phyloP scores from a whole-genome alignment of 2,797 vertebrate genomes.

The Coranthus polyacanthus region DNA sequence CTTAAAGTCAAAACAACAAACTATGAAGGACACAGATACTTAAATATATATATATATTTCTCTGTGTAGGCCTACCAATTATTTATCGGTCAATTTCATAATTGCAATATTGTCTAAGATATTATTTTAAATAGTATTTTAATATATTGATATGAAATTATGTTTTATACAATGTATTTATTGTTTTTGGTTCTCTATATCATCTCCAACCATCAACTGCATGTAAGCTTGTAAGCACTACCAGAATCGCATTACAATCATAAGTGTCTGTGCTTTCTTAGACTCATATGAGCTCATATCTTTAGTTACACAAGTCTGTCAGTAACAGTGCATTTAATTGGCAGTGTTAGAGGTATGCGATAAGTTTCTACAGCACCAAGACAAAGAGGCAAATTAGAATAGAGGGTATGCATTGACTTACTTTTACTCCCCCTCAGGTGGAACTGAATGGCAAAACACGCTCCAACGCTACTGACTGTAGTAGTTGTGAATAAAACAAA shows the following conservation, averaged over 20 bases:
- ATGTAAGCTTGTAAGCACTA: conserved; percentile 76
- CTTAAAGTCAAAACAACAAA: conserved; percentile 67
- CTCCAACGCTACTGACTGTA: no score
- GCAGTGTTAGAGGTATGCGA: conserved; percentile 57
- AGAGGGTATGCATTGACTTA: no score
- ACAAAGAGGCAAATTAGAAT: conserved; percentile 38
- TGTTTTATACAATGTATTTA: conserved; percentile 88
- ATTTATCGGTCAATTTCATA: conserved; percentile 86
- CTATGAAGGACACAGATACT: conserved; percentile 78
- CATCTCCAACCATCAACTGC: conserved; percentile 82
- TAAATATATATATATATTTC: conserved; percentile 77
- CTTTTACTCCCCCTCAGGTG: no score
- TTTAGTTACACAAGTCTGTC: conserved; percentile 54
- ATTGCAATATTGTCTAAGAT: conserved; percentile 85
- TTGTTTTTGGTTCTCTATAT: conserved; percentile 76
- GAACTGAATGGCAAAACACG: no score
- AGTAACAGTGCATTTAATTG: conserved; percentile 52
- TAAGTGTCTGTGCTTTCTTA: conserved; percentile 70
- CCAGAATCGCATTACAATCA: conserved; percentile 67
- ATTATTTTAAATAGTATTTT: conserved; percentile 88
- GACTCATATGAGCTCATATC: conserved; percentile 64
- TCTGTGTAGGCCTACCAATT: conserved; percentile 81
- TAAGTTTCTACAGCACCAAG: conserved; percentile 36
- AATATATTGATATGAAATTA: conserved; percentile 87
- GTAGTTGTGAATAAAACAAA: no score